phyloP scores from a whole-genome alignment of 2,888 invertebrate species.

The Epistrophe grossulariae region DNA sequence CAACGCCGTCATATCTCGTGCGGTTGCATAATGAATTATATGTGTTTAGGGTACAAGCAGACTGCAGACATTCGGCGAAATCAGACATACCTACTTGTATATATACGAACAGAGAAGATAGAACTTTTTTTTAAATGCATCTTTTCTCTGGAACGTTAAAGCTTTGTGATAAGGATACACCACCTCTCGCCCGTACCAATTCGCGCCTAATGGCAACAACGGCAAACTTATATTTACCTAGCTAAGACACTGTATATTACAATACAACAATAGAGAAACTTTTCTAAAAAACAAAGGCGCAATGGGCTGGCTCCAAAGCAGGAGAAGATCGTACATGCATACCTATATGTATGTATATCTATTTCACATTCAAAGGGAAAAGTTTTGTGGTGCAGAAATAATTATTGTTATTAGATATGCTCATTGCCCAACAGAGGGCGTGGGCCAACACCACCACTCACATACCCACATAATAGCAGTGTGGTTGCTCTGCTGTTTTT shows the following conservation, averaged over 20 bases:
- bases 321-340: background rate
- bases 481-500: background rate
- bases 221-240: background rate
- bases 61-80: constrained; percentile 12
- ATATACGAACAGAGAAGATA: background rate
- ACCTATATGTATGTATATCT: too few species aligned
- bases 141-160: constrained; percentile 26
- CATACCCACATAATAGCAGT: too few species aligned
- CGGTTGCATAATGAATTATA: constrained; percentile 70
- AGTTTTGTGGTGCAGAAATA: constrained; percentile 64
- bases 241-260: background rate
- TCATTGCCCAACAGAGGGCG: constrained; percentile 45
- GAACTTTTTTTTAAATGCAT: constrained; percentile 57
- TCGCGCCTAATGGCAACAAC: constrained; percentile 5
- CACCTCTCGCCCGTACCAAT: background rate
- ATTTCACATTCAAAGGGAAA: constrained; percentile 45
- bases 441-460: background rate
- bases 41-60: constrained; percentile 35
- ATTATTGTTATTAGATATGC: constrained; percentile 65
- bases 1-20: constrained; percentile 37
- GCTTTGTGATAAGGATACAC: constrained; percentile 48
- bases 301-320: background rate
- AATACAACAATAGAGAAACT: constrained; percentile 60
- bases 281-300: constrained; percentile 49
- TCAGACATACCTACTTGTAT: background rate